A percentile compares a stretch with the other conserved stretches of the same genome.
phyloP scores from a whole-genome alignment of 2,888 invertebrate species.

The Clanis bilineata region DNA sequence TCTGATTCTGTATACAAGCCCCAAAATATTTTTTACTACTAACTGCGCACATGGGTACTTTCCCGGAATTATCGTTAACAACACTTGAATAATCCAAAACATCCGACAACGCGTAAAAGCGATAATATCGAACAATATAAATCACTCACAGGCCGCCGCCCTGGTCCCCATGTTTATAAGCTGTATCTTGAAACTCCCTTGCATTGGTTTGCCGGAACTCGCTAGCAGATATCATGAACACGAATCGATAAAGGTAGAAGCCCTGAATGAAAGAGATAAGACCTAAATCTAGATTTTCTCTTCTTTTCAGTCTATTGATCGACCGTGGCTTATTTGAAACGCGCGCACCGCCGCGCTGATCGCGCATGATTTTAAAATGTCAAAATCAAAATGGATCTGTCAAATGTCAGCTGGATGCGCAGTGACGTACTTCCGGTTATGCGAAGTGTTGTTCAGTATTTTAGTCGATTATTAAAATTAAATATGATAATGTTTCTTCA shows the following conservation, averaged over 20 bases:
- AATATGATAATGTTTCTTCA: no score
- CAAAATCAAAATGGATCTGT: slow-evolving; percentile 31
- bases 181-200: slow-evolving; percentile 86
- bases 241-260: slow-evolving; percentile 64
- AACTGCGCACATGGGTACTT: neutral
- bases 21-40: neutral
- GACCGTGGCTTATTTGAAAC: slow-evolving; percentile 32
- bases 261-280: slow-evolving; percentile 68
- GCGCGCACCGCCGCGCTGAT: slow-evolving; percentile 29
- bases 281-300: slow-evolving; percentile 73
- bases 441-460: neutral
- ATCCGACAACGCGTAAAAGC: slow-evolving; percentile 37
- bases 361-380: slow-evolving; percentile 42
- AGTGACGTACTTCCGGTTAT: neutral
- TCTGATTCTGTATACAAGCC: neutral
- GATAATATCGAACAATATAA: slow-evolving; percentile 22
- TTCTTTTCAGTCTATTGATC: slow-evolving; percentile 71
- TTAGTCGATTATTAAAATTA: neutral
- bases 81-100: slow-evolving; percentile 20
- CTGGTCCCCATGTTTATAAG: slow-evolving; percentile 94
- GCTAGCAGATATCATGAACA: slow-evolving; percentile 50
- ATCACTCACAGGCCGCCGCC: slow-evolving; percentile 94
- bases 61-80: neutral
- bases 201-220: slow-evolving; percentile 76
- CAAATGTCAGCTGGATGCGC: slow-evolving; percentile 18